A percentile compares a stretch with the other conserved stretches of the same genome.
These are phyloP conservation scores for Trachelus troglodyta DNA, from an alignment of 2,888 invertebrate genomes.

Conservation along the genomic window DNA sequence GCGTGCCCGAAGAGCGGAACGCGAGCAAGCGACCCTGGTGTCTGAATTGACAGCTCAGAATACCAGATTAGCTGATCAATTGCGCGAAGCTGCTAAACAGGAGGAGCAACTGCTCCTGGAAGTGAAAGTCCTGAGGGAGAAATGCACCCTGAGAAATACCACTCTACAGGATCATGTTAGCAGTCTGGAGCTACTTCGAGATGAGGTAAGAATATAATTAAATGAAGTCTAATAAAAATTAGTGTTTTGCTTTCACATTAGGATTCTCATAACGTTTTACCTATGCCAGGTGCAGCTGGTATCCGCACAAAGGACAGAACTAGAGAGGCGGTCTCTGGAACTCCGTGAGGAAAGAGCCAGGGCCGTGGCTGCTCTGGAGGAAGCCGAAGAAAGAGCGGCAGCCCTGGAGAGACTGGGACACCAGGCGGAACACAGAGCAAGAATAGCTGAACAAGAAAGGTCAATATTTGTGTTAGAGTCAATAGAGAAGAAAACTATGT, in stretches of 20 bases:
- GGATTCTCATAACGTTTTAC: not conserved
- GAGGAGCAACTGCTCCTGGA: slow-evolving; percentile 85
- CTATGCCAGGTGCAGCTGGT: slow-evolving; percentile 77
- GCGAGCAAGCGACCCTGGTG: slow-evolving; percentile 84
- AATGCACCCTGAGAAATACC: slow-evolving; percentile 82
- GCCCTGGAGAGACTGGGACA: slow-evolving; percentile 80
- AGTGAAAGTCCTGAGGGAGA: slow-evolving; percentile 84
- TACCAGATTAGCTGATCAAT: slow-evolving; percentile 83
- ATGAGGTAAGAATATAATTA: slow-evolving; percentile 73
- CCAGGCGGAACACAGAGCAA: slow-evolving; percentile 67
- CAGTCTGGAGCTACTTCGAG: slow-evolving; percentile 87
- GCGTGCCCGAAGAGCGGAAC: slow-evolving; percentile 72
- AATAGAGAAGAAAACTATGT: not conserved
- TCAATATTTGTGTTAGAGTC: slow-evolving; percentile 53
- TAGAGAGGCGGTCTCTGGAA: slow-evolving; percentile 83
- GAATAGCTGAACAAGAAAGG: slow-evolving; percentile 66
- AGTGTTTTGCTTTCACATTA: not conserved
- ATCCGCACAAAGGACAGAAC: slow-evolving; percentile 83
- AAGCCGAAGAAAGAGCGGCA: slow-evolving; percentile 88
- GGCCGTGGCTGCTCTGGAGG: slow-evolving; percentile 84
- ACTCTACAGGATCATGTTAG: slow-evolving; percentile 89
- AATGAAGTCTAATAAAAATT: not conserved
- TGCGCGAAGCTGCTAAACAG: slow-evolving; percentile 84
- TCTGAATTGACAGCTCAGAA: slow-evolving; percentile 91
- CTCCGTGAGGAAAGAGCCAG: slow-evolving; percentile 85